These are phyloP conservation scores for Porites australiensis DNA, from an alignment of 64 coral and sea anemone genomes.

Conservation along the genomic window DNA sequence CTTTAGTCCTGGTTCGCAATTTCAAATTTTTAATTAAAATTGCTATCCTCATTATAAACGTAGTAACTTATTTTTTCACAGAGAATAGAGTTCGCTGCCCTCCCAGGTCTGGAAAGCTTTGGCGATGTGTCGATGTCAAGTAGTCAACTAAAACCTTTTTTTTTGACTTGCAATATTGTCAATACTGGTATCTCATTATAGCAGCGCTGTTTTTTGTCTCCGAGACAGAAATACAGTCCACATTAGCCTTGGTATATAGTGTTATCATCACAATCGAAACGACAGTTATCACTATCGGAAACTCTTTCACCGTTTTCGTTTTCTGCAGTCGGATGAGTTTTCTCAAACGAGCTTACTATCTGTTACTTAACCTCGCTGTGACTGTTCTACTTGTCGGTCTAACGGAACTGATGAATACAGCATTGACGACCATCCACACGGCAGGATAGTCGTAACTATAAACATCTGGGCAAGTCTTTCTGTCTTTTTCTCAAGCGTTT, in stretches of 20 bases:
- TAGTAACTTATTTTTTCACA: no score
- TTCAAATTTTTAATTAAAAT: no score
- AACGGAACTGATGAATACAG: not conserved
- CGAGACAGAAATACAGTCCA: not conserved
- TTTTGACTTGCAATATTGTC: no score
- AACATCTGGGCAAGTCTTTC: not conserved
- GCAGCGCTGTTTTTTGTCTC: not conserved
- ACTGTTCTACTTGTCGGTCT: not conserved
- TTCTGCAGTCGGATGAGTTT: not conserved
- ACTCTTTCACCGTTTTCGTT: not conserved
- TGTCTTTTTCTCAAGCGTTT: not conserved
- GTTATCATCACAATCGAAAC: no score
- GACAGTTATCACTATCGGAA: not conserved
- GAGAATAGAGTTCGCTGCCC: no score
- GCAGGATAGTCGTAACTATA: no score
- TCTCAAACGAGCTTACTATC: not conserved
- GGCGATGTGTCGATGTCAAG: no score
- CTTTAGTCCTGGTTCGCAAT: no score
- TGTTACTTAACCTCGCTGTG: not conserved
- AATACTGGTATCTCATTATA: no score
- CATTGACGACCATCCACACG: not conserved
- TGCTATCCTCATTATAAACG: no score
- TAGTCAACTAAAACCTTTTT: no score
- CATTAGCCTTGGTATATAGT: not conserved
- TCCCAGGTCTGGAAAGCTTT: no score